Conservation (phyloP, 2,113 vertebrate species). For the Coryphaenoides rupestris region DNA sequence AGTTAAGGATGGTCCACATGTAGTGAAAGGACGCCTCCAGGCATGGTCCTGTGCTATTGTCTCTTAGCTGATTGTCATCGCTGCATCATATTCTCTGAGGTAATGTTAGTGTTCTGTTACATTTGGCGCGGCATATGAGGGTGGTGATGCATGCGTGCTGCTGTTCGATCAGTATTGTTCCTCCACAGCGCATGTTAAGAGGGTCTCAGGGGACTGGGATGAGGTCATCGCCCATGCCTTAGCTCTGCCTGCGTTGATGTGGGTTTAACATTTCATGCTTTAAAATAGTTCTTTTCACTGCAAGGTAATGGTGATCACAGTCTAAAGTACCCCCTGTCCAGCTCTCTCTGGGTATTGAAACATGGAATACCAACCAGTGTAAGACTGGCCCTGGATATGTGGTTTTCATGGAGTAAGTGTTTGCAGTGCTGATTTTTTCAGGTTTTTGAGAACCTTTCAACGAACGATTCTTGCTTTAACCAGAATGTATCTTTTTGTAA, state of each 20-base stretch:
- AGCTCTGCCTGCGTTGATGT: conserved; percentile 45
- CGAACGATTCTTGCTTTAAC: too few species aligned
- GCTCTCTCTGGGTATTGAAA: too few species aligned
- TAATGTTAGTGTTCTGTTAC: conserved; percentile 64
- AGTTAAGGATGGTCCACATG: conserved; percentile 36
- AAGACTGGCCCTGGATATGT: too few species aligned
- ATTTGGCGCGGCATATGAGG: conserved; percentile 41
- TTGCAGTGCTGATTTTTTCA: too few species aligned
- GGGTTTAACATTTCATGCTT: conserved; percentile 63
- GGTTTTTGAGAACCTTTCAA: too few species aligned
- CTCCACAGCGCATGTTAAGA: conserved; percentile 53
- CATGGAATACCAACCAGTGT: too few species aligned
- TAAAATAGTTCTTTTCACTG: conserved; percentile 55
- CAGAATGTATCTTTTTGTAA: too few species aligned
- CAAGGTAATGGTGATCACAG: conserved; percentile 43
- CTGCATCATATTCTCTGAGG: conserved; percentile 47
- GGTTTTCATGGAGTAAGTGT: too few species aligned
- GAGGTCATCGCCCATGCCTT: conserved; percentile 57
- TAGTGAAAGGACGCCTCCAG: conserved; percentile 31
- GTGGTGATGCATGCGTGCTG: conserved; percentile 50
- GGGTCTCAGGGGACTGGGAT: conserved; percentile 55
- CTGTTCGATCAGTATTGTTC: conserved; percentile 60
- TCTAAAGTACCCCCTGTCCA: conserved; percentile 12
- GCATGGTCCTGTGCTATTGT: conserved; percentile 44
- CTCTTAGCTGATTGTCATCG: conserved; percentile 45